These are phyloP conservation scores for Procapra przewalskii DNA, from an alignment of 2,113 vertebrate genomes.

Conservation along the genomic window DNA sequence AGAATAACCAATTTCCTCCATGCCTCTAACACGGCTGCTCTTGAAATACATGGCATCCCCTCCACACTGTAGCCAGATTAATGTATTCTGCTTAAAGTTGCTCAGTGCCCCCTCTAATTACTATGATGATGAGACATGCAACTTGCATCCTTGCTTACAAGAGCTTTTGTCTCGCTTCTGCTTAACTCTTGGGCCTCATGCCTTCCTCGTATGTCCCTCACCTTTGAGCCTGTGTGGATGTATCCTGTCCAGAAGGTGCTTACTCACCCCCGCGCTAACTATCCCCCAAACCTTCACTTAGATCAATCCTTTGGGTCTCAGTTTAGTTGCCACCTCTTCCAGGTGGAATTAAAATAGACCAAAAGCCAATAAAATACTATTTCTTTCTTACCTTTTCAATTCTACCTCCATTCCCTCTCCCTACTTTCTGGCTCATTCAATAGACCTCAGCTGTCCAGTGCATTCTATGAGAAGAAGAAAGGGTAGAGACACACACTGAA, in stretches of 20 bases:
- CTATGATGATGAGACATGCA: neutral
- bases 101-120: neutral
- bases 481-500: rapidly evolving
- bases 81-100: neutral
- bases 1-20: neutral
- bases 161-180: no score
- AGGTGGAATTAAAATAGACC: neutral
- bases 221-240: neutral
- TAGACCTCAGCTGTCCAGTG: neutral
- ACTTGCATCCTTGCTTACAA: neutral
- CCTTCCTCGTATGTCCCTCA: neutral
- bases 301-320: neutral
- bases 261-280: neutral
- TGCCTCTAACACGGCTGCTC: neutral
- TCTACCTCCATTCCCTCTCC: neutral
- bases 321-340: neutral
- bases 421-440: neutral
- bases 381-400: neutral
- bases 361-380: neutral
- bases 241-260: neutral
- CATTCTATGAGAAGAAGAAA: neutral
- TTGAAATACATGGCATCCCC: neutral
- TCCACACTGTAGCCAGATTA: neutral
- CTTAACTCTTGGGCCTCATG: rapidly evolving
- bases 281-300: neutral